Percentiles rank a stretch among this genome's conserved stretches.
These are phyloP conservation scores for Coendou prehensilis DNA, from an alignment of 2,797 vertebrate species.

Conservation along the genomic window DNA sequence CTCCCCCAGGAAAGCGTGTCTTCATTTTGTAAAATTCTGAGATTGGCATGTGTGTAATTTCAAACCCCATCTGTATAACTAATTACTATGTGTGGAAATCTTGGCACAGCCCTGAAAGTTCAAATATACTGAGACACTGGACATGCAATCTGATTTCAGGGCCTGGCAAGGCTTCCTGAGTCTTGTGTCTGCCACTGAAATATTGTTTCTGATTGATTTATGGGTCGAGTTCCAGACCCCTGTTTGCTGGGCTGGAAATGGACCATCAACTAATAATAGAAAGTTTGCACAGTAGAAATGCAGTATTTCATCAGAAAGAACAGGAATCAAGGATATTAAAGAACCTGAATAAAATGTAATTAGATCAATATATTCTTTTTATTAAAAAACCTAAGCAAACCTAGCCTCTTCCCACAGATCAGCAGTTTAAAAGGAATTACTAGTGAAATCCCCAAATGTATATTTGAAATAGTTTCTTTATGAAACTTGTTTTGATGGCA, in stretches of 20 bases:
- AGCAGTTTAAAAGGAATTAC: conserved; percentile 18
- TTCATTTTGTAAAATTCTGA: not conserved
- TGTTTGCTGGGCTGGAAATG: conserved; percentile 65
- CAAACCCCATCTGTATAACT: not conserved
- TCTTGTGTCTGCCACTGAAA: conserved; percentile 38
- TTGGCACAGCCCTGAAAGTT: conserved; percentile 64
- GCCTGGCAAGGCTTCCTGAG: not conserved
- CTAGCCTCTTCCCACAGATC: conserved; percentile 10
- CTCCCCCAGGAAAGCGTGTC: not conserved
- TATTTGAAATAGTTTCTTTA: conserved; percentile 71
- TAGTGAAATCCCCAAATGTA: conserved; percentile 54
- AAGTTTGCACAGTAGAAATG: conserved; percentile 67
- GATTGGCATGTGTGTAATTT: not conserved
- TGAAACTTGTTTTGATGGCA: conserved; percentile 58
- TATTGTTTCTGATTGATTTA: conserved; percentile 70
- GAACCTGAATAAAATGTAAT: conserved; percentile 69
- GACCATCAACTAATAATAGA: conserved; percentile 36
- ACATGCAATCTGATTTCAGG: conserved; percentile 58
- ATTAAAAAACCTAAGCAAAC: conserved; percentile 60
- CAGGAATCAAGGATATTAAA: conserved; percentile 66
- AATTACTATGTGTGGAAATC: not conserved
- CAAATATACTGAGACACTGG: conserved; percentile 52
- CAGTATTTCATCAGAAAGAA: conserved; percentile 62
- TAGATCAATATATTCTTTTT: conserved; percentile 68
- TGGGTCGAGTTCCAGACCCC: not conserved